Conservation (phyloP, 2,797 vertebrate genomes). For the Furcifer pardalis region DNA sequence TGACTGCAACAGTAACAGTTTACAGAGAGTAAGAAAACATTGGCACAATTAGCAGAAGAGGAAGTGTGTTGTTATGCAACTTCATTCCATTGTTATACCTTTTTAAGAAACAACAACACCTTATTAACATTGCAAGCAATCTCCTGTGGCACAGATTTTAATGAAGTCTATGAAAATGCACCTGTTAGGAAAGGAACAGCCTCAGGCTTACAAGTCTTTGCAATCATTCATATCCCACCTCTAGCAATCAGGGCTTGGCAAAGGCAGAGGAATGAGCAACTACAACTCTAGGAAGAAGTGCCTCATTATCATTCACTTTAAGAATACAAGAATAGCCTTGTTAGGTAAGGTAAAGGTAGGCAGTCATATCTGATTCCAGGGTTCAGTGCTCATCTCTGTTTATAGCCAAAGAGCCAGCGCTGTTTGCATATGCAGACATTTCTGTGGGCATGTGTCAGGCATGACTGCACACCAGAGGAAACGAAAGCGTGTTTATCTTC, state of each 20-base stretch:
- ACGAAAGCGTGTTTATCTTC: too few relatives aligned
- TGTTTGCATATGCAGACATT: too few relatives aligned
- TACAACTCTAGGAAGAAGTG: not conserved
- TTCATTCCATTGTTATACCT: conserved; percentile 28
- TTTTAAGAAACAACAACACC: not conserved
- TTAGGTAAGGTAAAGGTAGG: too few relatives aligned
- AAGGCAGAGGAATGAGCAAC: not conserved
- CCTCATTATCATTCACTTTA: not conserved
- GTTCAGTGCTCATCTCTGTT: too few relatives aligned
- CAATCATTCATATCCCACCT: not conserved
- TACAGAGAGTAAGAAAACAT: conserved; percentile 38
- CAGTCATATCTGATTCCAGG: too few relatives aligned
- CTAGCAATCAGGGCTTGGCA: not conserved
- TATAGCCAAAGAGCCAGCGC: too few relatives aligned
- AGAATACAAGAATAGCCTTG: not conserved
- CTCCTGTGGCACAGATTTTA: not conserved
- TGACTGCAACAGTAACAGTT: conserved; percentile 10
- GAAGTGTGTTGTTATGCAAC: conserved; percentile 26
- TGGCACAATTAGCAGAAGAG: conserved; percentile 47
- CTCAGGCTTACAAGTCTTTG: not conserved
- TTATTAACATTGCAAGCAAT: not conserved
- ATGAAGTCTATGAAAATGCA: not conserved
- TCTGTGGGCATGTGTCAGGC: too few relatives aligned
- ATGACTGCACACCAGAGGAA: too few relatives aligned
- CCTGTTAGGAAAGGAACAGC: not conserved